Evolutionary conservation across 2,113 vertebrate genomes (phyloP), one percentile per base, ranked within the genome.

Genomic region (Chloroceryle aenea): DNA sequence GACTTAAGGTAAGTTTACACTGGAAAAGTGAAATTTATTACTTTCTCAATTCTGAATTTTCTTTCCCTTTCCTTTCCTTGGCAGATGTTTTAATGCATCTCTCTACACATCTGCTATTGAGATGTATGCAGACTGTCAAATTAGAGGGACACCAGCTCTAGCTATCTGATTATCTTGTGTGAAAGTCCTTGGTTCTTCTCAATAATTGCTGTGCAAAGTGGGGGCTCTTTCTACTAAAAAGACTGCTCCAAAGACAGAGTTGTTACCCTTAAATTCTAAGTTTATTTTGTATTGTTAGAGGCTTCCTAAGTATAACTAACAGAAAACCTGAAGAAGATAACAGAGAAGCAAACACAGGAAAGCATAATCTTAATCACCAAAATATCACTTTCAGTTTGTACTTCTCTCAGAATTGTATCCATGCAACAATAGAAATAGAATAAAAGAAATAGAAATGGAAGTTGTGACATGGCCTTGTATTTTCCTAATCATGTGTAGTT

Each of bases 1-100:
- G 1, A 10, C 3, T 42, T 48, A 14, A 48, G 30, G 0, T 10
- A 58, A 32, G 4, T 45, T 85, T 67, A 7, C 2, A 8, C 14
- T 36, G 17, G 25, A 27, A 69, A 81, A 50, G 14, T 38, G 7
- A 89, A 53, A 66, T 42, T 2, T 53, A 27, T 7, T n/a, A 6
- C 53, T 80, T 68, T 80, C 13, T 55, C 5, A 50, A 0, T 73
- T 80, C 6, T 40, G 14, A n/a, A 62, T 67, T 84, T 74, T 10
- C 19, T 69, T 84, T 64, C n/a, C 10, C 7, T 73, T 48, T 87
- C 48, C 42, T 67, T 85, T n/a, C n/a, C n/a, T n/a, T 25, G 10
- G 29, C 3, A 61, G 8, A 8, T n/a, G 9, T 4, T 79, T 90
- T 42, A 53, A 38, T 9, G 5, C 7, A 10, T 68, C 16, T 52